These are phyloP conservation scores for Spisula subtruncata DNA, from an alignment of 2,888 invertebrate species.

Conservation along the genomic window DNA sequence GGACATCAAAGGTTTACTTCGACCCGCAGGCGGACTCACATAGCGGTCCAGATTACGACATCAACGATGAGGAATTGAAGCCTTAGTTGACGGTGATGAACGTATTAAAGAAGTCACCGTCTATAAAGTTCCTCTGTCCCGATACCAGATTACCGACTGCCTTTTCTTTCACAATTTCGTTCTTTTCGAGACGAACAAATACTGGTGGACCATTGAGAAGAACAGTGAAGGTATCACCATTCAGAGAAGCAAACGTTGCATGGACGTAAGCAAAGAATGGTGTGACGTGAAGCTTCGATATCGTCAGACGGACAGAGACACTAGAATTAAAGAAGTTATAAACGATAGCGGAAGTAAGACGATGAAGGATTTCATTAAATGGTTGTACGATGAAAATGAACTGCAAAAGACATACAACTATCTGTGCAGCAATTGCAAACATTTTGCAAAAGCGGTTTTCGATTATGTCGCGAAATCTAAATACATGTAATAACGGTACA, in stretches of 20 bases:
- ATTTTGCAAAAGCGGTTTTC: no score
- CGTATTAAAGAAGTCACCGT: background rate
- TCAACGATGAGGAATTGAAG: slow-evolving; percentile 18
- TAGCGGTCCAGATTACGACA: background rate
- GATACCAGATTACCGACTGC: background rate
- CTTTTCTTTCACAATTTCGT: slow-evolving; percentile 35
- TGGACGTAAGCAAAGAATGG: no score
- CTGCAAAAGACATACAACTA: slow-evolving; percentile 19
- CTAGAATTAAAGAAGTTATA: background rate
- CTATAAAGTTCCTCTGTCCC: background rate
- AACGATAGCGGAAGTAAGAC: background rate
- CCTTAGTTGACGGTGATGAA: slow-evolving; percentile 14
- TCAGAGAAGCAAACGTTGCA: slow-evolving; percentile 32
- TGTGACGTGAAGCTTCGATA: slow-evolving; percentile 28
- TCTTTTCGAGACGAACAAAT: slow-evolving; percentile 37
- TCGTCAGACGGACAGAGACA: background rate
- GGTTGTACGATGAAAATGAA: slow-evolving; percentile 38
- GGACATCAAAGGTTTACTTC: background rate
- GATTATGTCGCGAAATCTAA: background rate
- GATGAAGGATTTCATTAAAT: slow-evolving; percentile 14
- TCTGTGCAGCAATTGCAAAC: slow-evolving; percentile 5
- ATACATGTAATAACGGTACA: no score
- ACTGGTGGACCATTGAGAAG: slow-evolving; percentile 54
- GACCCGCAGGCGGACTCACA: background rate
- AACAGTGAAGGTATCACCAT: slow-evolving; percentile 46